Percentiles rank a stretch among this genome's conserved stretches.
Conservation (phyloP, 1,140 invertebrate species). For the Conus betulinus region DNA sequence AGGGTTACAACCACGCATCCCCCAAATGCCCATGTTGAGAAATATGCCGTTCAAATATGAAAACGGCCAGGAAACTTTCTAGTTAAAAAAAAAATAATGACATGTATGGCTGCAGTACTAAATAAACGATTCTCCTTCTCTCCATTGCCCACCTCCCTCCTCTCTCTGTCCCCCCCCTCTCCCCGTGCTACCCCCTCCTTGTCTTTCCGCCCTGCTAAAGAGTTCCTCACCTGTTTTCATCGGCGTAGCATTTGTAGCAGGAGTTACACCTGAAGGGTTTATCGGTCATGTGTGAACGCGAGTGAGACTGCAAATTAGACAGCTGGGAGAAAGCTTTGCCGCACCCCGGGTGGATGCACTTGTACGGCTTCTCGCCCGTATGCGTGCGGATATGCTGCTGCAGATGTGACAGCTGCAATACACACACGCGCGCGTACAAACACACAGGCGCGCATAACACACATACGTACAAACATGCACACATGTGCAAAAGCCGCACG, state of each 20-base stretch:
- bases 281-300: slow-evolving; percentile 97
- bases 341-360: slow-evolving; percentile 97
- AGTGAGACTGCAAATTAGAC: slow-evolving; percentile 98
- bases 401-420: slow-evolving; percentile 92
- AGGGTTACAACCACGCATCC: too few relatives aligned
- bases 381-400: slow-evolving; percentile 97
- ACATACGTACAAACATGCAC: not conserved
- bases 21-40: too few relatives aligned
- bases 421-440: slow-evolving; percentile 26
- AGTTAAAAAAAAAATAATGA: too few relatives aligned
- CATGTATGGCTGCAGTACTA: too few relatives aligned
- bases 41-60: too few relatives aligned
- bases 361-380: slow-evolving; percentile 95
- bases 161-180: too few relatives aligned
- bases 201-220: too few relatives aligned
- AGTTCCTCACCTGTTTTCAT: slow-evolving; percentile 83
- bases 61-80: too few relatives aligned
- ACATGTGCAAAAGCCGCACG: not conserved
- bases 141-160: too few relatives aligned
- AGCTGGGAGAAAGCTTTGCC: slow-evolving; percentile 99
- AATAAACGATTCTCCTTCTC: too few relatives aligned
- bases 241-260: slow-evolving; percentile 98
- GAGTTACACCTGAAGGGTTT: slow-evolving; percentile 99
- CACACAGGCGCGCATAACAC: not conserved
- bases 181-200: too few relatives aligned